Evolutionary conservation across 2,797 vertebrate genomes (phyloP).

Genomic region (Hyperoplus immaculatus): DNA sequence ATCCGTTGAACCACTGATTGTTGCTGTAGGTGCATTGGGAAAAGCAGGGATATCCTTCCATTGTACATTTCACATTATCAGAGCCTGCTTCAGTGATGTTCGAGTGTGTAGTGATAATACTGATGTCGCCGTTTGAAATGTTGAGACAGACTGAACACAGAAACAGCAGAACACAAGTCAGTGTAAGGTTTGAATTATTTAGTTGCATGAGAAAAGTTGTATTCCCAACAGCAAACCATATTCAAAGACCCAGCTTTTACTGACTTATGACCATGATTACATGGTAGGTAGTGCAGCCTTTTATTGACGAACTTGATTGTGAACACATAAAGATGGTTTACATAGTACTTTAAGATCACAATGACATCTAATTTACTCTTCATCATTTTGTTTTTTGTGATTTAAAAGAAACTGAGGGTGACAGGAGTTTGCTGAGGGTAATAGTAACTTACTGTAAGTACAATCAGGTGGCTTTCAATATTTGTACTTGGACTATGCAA

Average conservation of each 20-base stretch:
- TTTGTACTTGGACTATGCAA: neutral
- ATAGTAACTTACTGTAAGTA: neutral
- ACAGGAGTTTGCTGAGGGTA: no score
- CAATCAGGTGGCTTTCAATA: neutral
- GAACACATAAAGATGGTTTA: neutral
- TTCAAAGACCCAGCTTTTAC: neutral
- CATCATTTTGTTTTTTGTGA: neutral
- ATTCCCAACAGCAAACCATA: neutral
- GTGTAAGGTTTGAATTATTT: neutral
- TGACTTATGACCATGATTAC: neutral
- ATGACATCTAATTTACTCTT: neutral
- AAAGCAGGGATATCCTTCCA: accelerated
- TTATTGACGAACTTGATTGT: neutral
- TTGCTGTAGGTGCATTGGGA: accelerated
- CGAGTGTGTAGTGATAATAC: accelerated
- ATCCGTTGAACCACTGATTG: accelerated
- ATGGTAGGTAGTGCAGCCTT: neutral
- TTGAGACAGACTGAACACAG: conserved; percentile 47
- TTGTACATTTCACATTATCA: accelerated
- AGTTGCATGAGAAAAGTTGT: neutral
- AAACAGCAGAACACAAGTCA: neutral
- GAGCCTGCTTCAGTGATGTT: accelerated
- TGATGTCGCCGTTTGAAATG: accelerated
- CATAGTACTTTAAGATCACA: neutral
- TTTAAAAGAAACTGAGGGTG: neutral